Evolutionary conservation across 2,888 invertebrate genomes (phyloP).

Genomic region (Zygaena filipendulae): DNA sequence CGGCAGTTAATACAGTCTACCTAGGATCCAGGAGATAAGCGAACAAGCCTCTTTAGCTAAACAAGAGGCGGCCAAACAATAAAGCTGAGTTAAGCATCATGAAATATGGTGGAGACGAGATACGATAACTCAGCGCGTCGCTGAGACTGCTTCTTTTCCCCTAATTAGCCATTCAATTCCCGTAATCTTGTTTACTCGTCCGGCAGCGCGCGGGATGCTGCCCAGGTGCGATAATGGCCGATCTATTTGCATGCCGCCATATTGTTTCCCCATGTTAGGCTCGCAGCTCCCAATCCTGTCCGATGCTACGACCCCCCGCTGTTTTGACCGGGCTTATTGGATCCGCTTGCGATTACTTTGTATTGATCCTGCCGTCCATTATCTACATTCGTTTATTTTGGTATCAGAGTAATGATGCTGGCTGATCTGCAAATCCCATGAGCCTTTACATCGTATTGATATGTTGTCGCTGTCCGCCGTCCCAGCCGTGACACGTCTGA

Average conservation of each 20-base stretch:
- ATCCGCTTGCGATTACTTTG: constrained; percentile 66
- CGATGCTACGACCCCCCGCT: constrained; percentile 57
- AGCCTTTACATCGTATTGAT: constrained; percentile 28
- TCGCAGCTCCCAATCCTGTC: constrained; percentile 41
- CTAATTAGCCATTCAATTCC: constrained; percentile 69
- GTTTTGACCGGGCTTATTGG: constrained; percentile 65
- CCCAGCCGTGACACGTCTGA: too few species aligned
- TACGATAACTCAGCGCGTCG: constrained; percentile 51
- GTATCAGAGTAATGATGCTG: constrained; percentile 55
- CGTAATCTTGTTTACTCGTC: constrained; percentile 67
- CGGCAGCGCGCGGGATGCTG: constrained; percentile 45
- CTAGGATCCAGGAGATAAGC: constrained; percentile 56
- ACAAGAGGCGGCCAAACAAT: constrained; percentile 59
- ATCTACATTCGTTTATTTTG: constrained; percentile 64
- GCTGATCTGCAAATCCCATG: constrained; percentile 44
- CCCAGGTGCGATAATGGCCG: constrained; percentile 68
- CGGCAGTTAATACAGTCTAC: constrained; percentile 55
- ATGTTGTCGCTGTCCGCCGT: constrained; percentile 17
- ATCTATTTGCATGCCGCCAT: constrained; percentile 69
- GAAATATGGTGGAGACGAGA: constrained; percentile 61
- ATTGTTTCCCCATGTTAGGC: constrained; percentile 62
- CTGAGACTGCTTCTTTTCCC: constrained; percentile 58
- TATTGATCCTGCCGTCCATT: constrained; percentile 66
- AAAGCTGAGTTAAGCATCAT: constrained; percentile 59
- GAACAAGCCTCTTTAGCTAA: constrained; percentile 60